Base-by-base conservation (phyloP, 1,140 invertebrate species). In the Leguminivora glycinivorella region DNA sequence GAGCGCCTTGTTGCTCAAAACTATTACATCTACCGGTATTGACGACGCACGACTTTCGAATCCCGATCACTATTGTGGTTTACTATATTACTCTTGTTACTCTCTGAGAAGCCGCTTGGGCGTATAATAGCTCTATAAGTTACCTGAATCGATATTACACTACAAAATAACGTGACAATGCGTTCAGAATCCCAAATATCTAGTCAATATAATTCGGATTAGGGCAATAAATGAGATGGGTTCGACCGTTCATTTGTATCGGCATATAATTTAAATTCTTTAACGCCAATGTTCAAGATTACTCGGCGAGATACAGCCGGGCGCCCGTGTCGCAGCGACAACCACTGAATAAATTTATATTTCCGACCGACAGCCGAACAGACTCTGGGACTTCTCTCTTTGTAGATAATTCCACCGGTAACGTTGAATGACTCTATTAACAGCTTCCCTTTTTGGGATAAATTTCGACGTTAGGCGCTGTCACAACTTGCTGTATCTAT, bases 251-350 rank as follows among this genome's bases (percentile, higher is more conserved):
- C 88, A 91, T 91, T 91, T 91, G 89, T 91, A 91, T 89, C 89
- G 80, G 83, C 82, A 83, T 90, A 91, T 91, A 91, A 91, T 91
- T 91, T 91, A 91, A 91, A 91, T 91, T 91, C 88, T 91, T 91
- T 91, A 90, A 91, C 89, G 89, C 89, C 89, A 91, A 90, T 91
- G 89, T 91, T 90, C 82, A 90, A 91, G 89, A 91, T 91, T 91
- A 91, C 85, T 87, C 85, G 84, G 83, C 69, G 84, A 83, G 87
- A 91, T 89, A 91, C 82, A 84, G 77, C 81, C 83, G 83, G 85
- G 89, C 88, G 89, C 89, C 85, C 88, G 87, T 89, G 89, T 91
- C 83, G 75, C 78, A 56, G 82, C 79, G 80, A 89, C 87, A 89
- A 88, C 85, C 87, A 87, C 84, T 82, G 86, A 91, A 90, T 91